Conservation (phyloP, 2,113 vertebrate species). For the Catharus minimus region DNA sequence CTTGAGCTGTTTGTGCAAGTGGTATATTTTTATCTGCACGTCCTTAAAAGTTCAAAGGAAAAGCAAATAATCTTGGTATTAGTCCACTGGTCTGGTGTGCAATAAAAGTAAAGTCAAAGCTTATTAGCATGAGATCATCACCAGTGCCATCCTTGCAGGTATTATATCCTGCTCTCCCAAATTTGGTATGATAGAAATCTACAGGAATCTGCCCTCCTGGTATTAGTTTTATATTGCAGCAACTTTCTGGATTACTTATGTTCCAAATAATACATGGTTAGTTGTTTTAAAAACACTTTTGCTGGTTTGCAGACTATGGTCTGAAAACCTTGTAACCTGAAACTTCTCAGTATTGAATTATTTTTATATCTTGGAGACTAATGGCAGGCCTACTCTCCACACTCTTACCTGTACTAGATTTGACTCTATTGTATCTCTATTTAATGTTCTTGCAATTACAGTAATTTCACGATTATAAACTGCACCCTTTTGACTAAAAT, state of each 20-base stretch:
- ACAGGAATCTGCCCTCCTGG: not conserved
- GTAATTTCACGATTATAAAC: no score
- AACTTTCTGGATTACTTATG: not conserved
- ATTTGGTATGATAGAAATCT: not conserved
- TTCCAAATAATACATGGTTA: not conserved
- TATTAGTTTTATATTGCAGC: not conserved
- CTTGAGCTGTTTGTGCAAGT: not conserved
- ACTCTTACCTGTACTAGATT: not conserved
- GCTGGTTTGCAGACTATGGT: not conserved
- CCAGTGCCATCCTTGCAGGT: not conserved
- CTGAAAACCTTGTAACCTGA: not conserved
- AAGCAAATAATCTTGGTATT: not conserved
- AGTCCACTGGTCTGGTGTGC: not conserved
- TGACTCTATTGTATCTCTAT: not conserved
- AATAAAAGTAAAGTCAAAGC: not conserved
- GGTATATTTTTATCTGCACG: constrained; percentile 2
- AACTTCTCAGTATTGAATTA: not conserved
- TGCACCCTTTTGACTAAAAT: no score
- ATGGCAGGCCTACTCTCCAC: not conserved
- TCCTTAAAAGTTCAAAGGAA: constrained; percentile 36
- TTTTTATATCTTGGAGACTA: not conserved
- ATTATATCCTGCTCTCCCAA: not conserved
- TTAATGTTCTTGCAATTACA: not conserved
- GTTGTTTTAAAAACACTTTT: not conserved
- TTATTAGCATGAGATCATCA: not conserved